Conservation (phyloP, 2,888 invertebrate genomes). For the Lamproptera curius region DNA sequence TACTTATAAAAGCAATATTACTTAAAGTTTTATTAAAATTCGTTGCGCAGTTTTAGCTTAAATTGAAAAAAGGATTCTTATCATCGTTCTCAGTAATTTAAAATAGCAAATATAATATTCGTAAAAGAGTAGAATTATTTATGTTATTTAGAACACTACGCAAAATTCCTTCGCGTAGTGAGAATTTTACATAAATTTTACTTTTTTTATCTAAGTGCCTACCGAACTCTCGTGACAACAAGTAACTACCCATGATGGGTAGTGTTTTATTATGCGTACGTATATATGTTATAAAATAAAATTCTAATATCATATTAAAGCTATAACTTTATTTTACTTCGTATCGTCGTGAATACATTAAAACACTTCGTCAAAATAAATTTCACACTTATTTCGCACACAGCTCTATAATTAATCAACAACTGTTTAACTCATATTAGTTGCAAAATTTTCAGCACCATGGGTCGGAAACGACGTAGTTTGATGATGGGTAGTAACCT, state of each 20-base stretch:
- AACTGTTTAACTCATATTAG: neutral
- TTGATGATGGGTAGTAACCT: constrained; percentile 15
- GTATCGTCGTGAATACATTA: neutral
- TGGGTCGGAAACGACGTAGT: constrained; percentile 8
- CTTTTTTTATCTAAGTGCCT: neutral
- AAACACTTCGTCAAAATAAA: neutral
- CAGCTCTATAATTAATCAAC: constrained; percentile 13
- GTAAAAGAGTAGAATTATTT: too few species aligned
- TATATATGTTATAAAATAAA: neutral
- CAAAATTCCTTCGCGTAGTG: neutral
- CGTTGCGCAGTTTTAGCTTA: too few species aligned
- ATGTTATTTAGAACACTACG: neutral
- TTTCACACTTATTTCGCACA: constrained; percentile 2
- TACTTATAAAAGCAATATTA: too few species aligned
- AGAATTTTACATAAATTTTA: neutral
- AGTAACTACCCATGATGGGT: too few species aligned
- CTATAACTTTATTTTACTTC: neutral
- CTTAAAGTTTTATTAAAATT: too few species aligned
- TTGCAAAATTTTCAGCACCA: constrained; percentile 5
- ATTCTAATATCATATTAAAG: neutral
- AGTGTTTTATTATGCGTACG: too few species aligned
- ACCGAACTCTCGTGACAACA: neutral
- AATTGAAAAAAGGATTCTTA: too few species aligned
- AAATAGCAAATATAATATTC: too few species aligned
- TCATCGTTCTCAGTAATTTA: too few species aligned